These are phyloP conservation scores for Gavia stellata DNA, from an alignment of 2,113 vertebrate species.

Conservation along the genomic window DNA sequence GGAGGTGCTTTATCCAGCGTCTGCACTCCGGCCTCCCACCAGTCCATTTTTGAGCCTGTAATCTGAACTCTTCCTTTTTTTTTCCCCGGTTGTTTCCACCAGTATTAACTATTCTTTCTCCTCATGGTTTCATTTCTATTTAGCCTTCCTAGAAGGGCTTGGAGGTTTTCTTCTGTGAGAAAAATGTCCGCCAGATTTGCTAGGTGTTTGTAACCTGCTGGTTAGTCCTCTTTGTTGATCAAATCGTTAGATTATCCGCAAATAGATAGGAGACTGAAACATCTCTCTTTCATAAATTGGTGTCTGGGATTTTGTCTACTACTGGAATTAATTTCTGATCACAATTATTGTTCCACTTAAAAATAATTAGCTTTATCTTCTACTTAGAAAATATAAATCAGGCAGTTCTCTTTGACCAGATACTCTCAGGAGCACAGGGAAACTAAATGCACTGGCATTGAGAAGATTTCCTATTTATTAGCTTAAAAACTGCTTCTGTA, in stretches of 20 bases:
- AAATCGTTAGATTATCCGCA: not conserved
- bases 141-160: not conserved
- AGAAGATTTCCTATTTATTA: slow-evolving; percentile 12
- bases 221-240: not conserved
- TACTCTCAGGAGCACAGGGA: slow-evolving; percentile 1
- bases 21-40: not conserved
- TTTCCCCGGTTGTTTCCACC: not conserved
- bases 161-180: not conserved
- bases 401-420: not conserved
- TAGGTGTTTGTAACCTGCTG: not conserved
- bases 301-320: not conserved
- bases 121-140: not conserved
- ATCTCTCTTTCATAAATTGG: not conserved
- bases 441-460: not conserved
- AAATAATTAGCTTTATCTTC: slow-evolving; percentile 24
- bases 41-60: not conserved
- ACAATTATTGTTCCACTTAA: slow-evolving; percentile 6
- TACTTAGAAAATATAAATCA: slow-evolving; percentile 36
- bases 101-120: not conserved
- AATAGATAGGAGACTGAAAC: not conserved
- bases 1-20: not conserved
- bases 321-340: slow-evolving; percentile 24
- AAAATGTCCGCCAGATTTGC: not conserved
- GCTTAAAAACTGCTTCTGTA: not conserved
- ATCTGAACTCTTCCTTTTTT: not conserved